A percentile compares a stretch with the other conserved stretches of the same genome.
Evolutionary conservation across 1,140 invertebrate genomes (phyloP).

Genomic region (Ostrea denselamellosa): DNA sequence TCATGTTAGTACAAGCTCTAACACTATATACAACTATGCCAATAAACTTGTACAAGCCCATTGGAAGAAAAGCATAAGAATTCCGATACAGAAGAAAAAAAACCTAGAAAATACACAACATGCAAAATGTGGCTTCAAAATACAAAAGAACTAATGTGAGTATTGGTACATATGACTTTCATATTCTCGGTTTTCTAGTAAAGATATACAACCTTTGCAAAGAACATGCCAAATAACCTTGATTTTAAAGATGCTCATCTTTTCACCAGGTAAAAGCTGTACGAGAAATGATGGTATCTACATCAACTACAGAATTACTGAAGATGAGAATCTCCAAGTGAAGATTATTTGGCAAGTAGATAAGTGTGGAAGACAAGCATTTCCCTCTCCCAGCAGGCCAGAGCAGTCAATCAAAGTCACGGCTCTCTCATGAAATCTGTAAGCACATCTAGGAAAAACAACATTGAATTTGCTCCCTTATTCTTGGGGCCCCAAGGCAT

Average conservation of each 20-base stretch:
- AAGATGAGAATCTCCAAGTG: slow-evolving; percentile 7
- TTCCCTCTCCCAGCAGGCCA: background rate
- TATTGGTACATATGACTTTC: slow-evolving; percentile 27
- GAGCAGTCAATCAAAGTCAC: slow-evolving; percentile 12
- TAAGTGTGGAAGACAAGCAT: slow-evolving; percentile 23
- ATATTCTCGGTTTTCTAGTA: background rate
- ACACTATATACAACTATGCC: background rate
- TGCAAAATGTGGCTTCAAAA: slow-evolving; percentile 25
- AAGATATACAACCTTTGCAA: background rate
- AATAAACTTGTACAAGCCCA: slow-evolving; percentile 1
- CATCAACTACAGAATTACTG: background rate
- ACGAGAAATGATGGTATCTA: background rate
- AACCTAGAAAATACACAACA: background rate
- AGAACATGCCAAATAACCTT: background rate
- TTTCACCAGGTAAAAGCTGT: background rate
- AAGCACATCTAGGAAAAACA: background rate
- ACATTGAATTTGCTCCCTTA: background rate
- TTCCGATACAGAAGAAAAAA: background rate
- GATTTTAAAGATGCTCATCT: slow-evolving; percentile 30
- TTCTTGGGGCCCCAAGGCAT: background rate
- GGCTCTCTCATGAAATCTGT: background rate
- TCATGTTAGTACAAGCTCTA: background rate
- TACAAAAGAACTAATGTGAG: background rate
- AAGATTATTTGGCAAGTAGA: background rate
- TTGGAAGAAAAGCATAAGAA: slow-evolving; percentile 4